Percentiles rank a stretch among this genome's conserved stretches.
Evolutionary conservation across 2,888 invertebrate genomes (phyloP).

Genomic region (Troilus luridus): DNA sequence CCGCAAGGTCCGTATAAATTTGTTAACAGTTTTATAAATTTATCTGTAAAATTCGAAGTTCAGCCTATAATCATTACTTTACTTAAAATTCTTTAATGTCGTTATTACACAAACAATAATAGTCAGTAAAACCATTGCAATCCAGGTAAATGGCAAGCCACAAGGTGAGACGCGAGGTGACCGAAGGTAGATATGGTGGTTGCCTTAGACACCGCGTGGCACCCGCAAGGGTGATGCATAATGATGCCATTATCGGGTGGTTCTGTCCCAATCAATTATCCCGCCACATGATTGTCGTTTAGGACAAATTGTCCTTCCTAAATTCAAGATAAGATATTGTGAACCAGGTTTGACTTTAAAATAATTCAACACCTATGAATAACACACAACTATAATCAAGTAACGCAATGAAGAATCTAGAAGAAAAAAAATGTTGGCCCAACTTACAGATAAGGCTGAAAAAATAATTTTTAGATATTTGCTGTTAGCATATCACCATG

Average conservation of each 20-base stretch:
- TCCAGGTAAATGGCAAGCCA: not conserved
- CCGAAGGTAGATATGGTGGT: not conserved
- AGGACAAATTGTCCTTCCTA: not conserved
- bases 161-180: not conserved
- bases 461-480: too few species aligned
- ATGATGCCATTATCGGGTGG: not conserved
- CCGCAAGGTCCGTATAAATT: too few species aligned
- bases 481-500: too few species aligned
- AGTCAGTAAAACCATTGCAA: too few species aligned
- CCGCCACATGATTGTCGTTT: not conserved
- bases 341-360: not conserved
- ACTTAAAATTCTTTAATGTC: too few species aligned
- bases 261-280: not conserved
- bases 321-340: not conserved
- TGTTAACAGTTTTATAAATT: too few species aligned
- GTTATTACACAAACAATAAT: too few species aligned
- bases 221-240: too few species aligned
- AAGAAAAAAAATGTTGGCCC: not conserved
- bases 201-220: slow-evolving; percentile 5
- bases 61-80: too few species aligned
- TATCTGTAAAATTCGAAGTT: too few species aligned
- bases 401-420: too few species aligned
- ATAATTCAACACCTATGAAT: not conserved
- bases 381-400: not conserved
- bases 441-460: too few species aligned